Conservation (phyloP, 2,888 invertebrate species). For the Morpho helenor region DNA sequence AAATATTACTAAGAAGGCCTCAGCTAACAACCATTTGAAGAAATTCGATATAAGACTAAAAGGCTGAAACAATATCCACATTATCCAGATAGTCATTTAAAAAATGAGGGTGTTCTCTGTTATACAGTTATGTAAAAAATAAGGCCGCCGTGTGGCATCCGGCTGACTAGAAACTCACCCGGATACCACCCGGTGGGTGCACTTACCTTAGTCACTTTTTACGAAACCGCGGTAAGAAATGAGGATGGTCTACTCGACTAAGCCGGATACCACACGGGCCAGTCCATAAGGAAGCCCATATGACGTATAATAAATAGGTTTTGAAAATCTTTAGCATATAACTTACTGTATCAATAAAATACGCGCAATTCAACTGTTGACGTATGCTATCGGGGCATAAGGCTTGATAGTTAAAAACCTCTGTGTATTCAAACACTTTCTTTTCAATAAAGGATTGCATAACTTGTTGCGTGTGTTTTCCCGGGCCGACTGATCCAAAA, state of each 20-base stretch:
- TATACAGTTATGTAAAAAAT: background rate
- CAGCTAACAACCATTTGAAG: conserved; percentile 56
- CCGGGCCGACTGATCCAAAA: conserved; percentile 85
- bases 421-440: conserved; percentile 85
- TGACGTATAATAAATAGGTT: too few relatives aligned
- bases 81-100: background rate
- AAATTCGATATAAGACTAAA: conserved; percentile 50
- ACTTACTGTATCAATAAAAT: conserved; percentile 49
- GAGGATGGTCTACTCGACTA: too few relatives aligned
- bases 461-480: conserved; percentile 81
- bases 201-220: too few relatives aligned
- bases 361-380: conserved; percentile 42
- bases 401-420: conserved; percentile 92
- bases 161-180: too few relatives aligned
- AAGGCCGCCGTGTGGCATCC: too few relatives aligned
- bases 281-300: too few relatives aligned
- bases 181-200: too few relatives aligned
- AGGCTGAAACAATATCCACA: conserved; percentile 46
- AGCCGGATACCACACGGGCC: too few relatives aligned
- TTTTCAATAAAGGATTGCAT: conserved; percentile 86
- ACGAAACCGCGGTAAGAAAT: too few relatives aligned
- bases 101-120: background rate
- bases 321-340: background rate
- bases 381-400: conserved; percentile 76
- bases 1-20: conserved; percentile 46